A percentile compares a stretch with the other conserved stretches of the same genome.
These are phyloP conservation scores for Mongoloraphidia duomilia DNA, from an alignment of 2,888 invertebrate species.

Conservation along the genomic window DNA sequence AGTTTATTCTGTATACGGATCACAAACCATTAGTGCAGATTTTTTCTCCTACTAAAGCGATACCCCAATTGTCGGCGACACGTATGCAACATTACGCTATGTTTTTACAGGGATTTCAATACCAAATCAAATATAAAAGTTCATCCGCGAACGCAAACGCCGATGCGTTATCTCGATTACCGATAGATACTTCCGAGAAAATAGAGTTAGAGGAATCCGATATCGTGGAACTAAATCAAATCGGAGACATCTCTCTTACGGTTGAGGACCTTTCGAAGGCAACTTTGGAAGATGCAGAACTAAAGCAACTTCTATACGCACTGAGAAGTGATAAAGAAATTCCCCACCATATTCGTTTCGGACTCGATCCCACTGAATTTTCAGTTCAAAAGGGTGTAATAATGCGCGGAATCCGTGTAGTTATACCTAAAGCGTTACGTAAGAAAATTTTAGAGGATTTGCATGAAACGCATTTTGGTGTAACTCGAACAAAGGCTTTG, in stretches of 20 bases:
- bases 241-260: slow-evolving; percentile 1
- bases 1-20: too few relatives aligned
- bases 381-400: slow-evolving; percentile 2
- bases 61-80: slow-evolving; percentile 5
- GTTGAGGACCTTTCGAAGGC: not conserved
- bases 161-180: slow-evolving; percentile 1
- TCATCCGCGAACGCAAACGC: slow-evolving; percentile 6
- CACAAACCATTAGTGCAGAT: too few relatives aligned
- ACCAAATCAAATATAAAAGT: slow-evolving; percentile 6
- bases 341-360: too few relatives aligned
- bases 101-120: slow-evolving; percentile 6
- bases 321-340: too few relatives aligned
- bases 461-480: slow-evolving; percentile 4
- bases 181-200: not conserved
- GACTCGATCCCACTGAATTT: too few relatives aligned
- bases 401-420: not conserved
- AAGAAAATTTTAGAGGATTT: slow-evolving; percentile 4
- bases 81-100: slow-evolving; percentile 8
- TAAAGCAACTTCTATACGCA: slow-evolving; percentile 4
- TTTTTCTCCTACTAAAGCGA: slow-evolving; percentile 3
- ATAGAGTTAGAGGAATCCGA: too few relatives aligned
- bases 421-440: slow-evolving; percentile 1
- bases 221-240: slow-evolving; percentile 2
- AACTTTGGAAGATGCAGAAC: slow-evolving; percentile 1
- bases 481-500: slow-evolving; percentile 5